Evolutionary conservation across 2,888 invertebrate genomes (phyloP), one percentile per base, ranked within the genome.

Genomic region (Ochropleura leucogaster): DNA sequence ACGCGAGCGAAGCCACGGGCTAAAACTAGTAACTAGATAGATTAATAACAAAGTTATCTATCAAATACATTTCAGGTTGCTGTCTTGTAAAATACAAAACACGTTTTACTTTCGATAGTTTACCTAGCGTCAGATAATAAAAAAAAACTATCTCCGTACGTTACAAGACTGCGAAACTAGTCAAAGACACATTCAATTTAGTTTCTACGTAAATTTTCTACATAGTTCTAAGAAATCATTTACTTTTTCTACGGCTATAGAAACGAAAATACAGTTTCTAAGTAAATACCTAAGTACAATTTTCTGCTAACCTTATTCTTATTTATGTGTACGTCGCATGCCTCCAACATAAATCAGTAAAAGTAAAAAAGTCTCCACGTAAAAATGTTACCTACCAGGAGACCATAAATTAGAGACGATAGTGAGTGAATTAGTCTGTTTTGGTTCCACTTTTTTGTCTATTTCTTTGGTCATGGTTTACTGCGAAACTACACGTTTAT

Each of bases 391-490:
- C 76, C 72, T 73, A 65, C 74, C 67, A 79, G 72, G 77, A 77
- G 75, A 72, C 64, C 73, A 84, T 86, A 86, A 83, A 86, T 84
- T 71, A 78, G 20, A 74, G 67, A 63, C 30, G 80, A 86, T 83
- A 81, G 73, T 80, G 76, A 85, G 80, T 77, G 81, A 86, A 86
- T 86, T 86, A 86, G 83, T 74, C 83, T 78, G 80, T 73, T 85
- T 83, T 76, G 20, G 76, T 80, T 73, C 57, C 49, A 59, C 49
- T 79, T 80, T 78, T 83, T 79, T 72, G 51, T 77, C 30, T 64
- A 18, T 70, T 64, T 79, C 62, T 82, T 79, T 70, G 69, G 62
- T 72, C 55, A 82, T 60, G 60, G 64, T 77, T 59, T 57, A 67
- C 62, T 72, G 59, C 30, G 67, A 30, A 71, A 53, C 59, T 67